Evolutionary conservation across 2,888 invertebrate species (phyloP), one percentile per base, ranked within the genome.

Genomic region (Macrosoma leucophasiata): DNA sequence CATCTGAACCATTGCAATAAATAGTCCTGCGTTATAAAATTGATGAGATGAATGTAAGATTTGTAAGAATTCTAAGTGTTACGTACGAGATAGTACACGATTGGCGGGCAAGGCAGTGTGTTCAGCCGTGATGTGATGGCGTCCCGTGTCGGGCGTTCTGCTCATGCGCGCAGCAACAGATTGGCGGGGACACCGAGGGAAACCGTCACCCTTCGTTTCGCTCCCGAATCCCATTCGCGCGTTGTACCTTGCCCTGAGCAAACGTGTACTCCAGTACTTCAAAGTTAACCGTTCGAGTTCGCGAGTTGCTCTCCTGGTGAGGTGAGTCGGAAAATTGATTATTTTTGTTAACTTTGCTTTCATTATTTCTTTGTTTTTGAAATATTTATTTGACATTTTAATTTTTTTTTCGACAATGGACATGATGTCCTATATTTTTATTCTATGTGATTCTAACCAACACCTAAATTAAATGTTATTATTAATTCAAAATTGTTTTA

Each of bases 111-210:
- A 28, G 41, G n/a, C n/a, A n/a, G n/a, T n/a, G n/a, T n/a, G n/a
- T n/a, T n/a, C n/a, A n/a, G n/a, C n/a, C n/a, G n/a, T n/a, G n/a
- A n/a, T n/a, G n/a, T n/a, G n/a, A n/a, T n/a, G n/a, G 34, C 39
- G 48, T 47, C 43, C 42, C 36, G 38, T 30, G 39, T 33, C 36
- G 35, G 39, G 36, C 44, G 38, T 17, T 31, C 39, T 31, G 61
- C 61, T 65, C 71, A 62, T 51, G 68, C 66, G 69, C 61, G 60
- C 45, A 43, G 65, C 72, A 72, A 71, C 72, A 70, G 72, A 55
- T 68, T 55, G 58, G 55, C 38, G 57, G 58, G 59, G 58, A 50
- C 41, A 49, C 44, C 46, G 44, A 46, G 48, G 34, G 39, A 34
- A n/a, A n/a, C n/a, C n/a, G n/a, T 43, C 40, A 41, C 41, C 39